phyloP scores from a whole-genome alignment of 2,113 vertebrate species.

The Gambusia holbrooki region DNA sequence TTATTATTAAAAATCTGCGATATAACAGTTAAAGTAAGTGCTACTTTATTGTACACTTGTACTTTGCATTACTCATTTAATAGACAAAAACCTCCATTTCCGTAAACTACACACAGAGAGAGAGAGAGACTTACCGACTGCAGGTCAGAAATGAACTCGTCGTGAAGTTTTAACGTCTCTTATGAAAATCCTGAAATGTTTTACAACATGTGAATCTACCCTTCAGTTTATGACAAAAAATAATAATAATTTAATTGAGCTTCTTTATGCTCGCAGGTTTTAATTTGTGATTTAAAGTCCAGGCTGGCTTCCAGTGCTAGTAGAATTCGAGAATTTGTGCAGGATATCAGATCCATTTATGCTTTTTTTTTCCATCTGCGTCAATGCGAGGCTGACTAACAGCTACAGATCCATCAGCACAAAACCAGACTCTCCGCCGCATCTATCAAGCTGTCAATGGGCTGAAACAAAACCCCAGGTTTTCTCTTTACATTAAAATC shows the following conservation, averaged over 20 bases:
- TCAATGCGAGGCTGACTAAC: not conserved
- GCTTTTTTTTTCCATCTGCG: not conserved
- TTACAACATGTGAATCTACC: not conserved
- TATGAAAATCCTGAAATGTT: not conserved
- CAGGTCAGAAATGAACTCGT: no score
- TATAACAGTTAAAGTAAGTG: no score
- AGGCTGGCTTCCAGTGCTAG: no score
- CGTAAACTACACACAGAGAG: no score
- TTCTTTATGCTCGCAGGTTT: not conserved
- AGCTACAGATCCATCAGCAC: slow-evolving; percentile 37
- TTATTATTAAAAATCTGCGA: no score
- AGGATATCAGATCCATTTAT: not conserved
- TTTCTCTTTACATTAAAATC: slow-evolving; percentile 21
- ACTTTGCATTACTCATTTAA: no score
- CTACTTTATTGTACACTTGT: no score
- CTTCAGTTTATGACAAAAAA: no score
- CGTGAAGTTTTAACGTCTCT: not conserved
- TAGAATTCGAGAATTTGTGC: no score
- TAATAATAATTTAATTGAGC: not conserved
- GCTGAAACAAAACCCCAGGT: slow-evolving; percentile 3
- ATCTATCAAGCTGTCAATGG: slow-evolving; percentile 31
- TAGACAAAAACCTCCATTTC: no score
- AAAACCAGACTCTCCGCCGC: slow-evolving; percentile 8
- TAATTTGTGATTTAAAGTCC: not conserved
- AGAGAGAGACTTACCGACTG: no score